Conservation (phyloP, 2,797 vertebrate genomes). For the Leuciscus waleckii region DNA sequence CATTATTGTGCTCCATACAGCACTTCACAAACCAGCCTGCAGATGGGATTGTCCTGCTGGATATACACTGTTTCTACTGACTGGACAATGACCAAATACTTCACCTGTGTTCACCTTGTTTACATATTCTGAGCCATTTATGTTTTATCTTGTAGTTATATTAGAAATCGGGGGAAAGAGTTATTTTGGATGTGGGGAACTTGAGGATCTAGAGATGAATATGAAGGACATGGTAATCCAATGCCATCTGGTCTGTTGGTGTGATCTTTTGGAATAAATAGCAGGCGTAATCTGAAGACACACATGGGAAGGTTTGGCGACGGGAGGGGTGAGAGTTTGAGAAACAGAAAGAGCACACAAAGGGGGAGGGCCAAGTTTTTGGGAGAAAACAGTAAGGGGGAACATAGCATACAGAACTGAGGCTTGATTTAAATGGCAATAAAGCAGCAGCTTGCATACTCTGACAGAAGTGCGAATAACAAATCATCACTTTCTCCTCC, state of each 20-base stretch:
- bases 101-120: conserved; percentile 13
- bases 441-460: conserved; percentile 68
- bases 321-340: conserved; percentile 27
- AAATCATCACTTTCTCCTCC: conserved; percentile 68
- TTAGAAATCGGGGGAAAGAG: neutral
- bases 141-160: neutral
- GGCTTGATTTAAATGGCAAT: conserved; percentile 82
- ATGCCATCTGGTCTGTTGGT: conserved; percentile 80
- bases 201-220: conserved; percentile 79
- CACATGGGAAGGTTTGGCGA: conserved; percentile 68
- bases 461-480: conserved; percentile 76
- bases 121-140: neutral
- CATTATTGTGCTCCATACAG: conserved; percentile 81
- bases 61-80: conserved; percentile 77
- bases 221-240: conserved; percentile 83
- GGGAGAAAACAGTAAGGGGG: conserved; percentile 50
- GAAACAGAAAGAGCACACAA: conserved; percentile 33
- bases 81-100: conserved; percentile 75
- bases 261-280: conserved; percentile 81
- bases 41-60: conserved; percentile 82
- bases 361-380: conserved; percentile 49
- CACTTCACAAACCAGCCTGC: conserved; percentile 77
- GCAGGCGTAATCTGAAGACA: conserved; percentile 79
- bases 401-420: conserved; percentile 68
- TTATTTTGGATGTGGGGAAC: conserved; percentile 72